A percentile compares a stretch with the other conserved stretches of the same genome.
These are phyloP conservation scores for Symphodus melops DNA, from an alignment of 2,113 vertebrate species.

Conservation along the genomic window DNA sequence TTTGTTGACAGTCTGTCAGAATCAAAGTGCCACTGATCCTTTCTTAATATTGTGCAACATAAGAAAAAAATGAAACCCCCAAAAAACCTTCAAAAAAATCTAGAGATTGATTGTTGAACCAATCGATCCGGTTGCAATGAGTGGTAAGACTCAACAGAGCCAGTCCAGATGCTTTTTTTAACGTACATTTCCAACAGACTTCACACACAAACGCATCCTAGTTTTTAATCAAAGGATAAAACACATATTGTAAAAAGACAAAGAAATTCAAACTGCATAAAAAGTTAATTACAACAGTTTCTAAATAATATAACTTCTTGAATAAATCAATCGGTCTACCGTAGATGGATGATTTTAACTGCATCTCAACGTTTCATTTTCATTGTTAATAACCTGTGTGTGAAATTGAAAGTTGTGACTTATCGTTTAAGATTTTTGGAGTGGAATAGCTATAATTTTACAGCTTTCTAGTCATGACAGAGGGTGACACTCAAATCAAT, in stretches of 20 bases:
- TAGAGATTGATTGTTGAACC: neutral
- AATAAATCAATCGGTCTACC: neutral
- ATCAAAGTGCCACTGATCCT: neutral
- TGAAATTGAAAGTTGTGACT: neutral
- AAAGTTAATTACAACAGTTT: neutral
- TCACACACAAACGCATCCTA: neutral
- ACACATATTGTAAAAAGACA: too few species aligned
- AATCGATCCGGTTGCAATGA: conserved; percentile 8
- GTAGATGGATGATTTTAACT: neutral
- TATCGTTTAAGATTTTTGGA: neutral
- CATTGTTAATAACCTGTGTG: neutral
- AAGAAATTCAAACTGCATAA: neutral
- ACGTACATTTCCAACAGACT: neutral
- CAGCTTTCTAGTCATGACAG: neutral
- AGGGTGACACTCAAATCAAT: neutral
- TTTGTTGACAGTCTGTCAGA: neutral
- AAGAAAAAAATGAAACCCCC: neutral
- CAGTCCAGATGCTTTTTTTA: neutral
- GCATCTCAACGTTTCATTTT: neutral
- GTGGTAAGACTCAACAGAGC: neutral
- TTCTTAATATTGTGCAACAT: neutral
- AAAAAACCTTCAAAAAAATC: neutral
- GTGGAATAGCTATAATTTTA: neutral
- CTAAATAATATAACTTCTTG: neutral
- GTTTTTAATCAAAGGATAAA: too few species aligned